Percentiles rank a stretch among this genome's conserved stretches.
phyloP scores from a whole-genome alignment of 2,797 vertebrate genomes.

The Rhynchotus rufescens region DNA sequence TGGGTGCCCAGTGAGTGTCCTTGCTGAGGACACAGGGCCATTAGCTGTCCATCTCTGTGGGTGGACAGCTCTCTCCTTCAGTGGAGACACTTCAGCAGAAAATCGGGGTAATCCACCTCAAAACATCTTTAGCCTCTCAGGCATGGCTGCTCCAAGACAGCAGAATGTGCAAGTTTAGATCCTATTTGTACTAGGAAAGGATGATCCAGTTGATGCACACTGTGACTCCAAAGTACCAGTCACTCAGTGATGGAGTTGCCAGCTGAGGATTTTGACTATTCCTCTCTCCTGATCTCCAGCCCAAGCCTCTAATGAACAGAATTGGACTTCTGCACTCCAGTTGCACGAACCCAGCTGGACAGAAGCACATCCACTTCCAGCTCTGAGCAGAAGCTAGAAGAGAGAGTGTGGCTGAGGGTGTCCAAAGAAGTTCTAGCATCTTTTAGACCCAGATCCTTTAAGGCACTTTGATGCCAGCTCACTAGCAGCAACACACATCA shows the following conservation, averaged over 20 bases:
- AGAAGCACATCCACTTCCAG: not conserved
- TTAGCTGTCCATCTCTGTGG: not conserved
- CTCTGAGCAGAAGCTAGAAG: not conserved
- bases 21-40: not conserved
- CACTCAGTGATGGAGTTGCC: rapidly evolving
- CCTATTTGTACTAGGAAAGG: not conserved
- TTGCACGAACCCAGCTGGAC: not conserved
- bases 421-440: not conserved
- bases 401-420: not conserved
- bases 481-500: rapidly evolving
- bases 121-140: not conserved
- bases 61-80: not conserved
- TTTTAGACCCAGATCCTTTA: not conserved
- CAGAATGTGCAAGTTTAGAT: rapidly evolving
- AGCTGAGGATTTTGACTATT: rapidly evolving
- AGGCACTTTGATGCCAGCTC: not conserved
- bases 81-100: not conserved
- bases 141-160: not conserved
- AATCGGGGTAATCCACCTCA: not conserved
- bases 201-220: not conserved
- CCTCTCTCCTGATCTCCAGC: rapidly evolving
- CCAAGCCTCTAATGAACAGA: rapidly evolving
- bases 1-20: not conserved
- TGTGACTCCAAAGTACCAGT: not conserved
- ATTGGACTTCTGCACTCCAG: not conserved